Base-by-base conservation (phyloP, 2,888 invertebrate genomes). In the Aleiodes leptofemur region DNA sequence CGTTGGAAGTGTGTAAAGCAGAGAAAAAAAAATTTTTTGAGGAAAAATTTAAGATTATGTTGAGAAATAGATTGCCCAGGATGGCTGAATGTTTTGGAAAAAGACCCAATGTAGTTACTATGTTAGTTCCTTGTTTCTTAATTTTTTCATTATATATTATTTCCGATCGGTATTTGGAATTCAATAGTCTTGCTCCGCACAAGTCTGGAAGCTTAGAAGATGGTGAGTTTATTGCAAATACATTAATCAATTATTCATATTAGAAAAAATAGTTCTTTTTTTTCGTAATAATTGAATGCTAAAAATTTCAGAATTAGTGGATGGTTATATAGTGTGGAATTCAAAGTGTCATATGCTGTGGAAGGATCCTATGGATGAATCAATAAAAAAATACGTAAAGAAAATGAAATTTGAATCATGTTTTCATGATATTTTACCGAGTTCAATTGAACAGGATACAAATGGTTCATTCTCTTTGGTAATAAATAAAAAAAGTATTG, bases 291-390 rank as follows among this genome's bases (percentile, higher is more conserved):
- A 14, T 69, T 23, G 31, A 16, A 51, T 29, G 43, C 29, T 13
- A 51, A 51, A 43, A n/a, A 8, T 66, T 76, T 9, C 80, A 88
- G 87, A 82, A 59, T 51, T 78, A 13, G 82, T 85, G 50, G 85
- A 88, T 55, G 90, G 90, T 4, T 92, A 90, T 81, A 84, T 92
- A 74, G 91, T 93, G 3, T 91, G 92, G 90, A 94, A 91, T 83
- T 90, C 92, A 53, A 91, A 91, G 83, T 94, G 94, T 83, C 91
- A 91, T 83, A 94, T 94, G 85, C 91, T 92, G 4, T 84, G 86
- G 43, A 86, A 85, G 75, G 79, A 87, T 14, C 92, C 93, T 77
- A 82, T 93, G 75, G 91, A 93, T 84, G 91, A 93, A 5, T 92
- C 93, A 79, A 92, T 92, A 75, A 91, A 90, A 86, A 88, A 90